These are phyloP conservation scores for Dryas iulia DNA, from an alignment of 1,140 invertebrate genomes.

Conservation along the genomic window DNA sequence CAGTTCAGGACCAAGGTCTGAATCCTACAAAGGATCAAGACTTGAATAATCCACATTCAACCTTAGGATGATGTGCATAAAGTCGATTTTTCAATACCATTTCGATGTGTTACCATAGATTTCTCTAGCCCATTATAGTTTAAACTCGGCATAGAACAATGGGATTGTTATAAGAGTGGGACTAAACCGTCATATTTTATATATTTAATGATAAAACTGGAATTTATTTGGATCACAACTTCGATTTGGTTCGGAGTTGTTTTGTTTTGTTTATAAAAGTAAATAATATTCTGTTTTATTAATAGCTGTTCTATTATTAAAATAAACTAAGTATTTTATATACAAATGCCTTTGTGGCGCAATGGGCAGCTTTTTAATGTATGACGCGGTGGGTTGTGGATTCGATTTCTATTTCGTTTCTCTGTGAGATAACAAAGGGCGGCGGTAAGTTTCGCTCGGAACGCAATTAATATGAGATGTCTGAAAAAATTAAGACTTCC, in stretches of 20 bases:
- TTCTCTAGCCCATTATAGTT: constrained; percentile 26
- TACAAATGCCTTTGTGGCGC: too few species aligned
- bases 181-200: constrained; percentile 6
- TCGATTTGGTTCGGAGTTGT: too few species aligned
- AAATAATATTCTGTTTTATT: too few species aligned
- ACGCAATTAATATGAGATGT: too few species aligned
- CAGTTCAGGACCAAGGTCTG: constrained; percentile 33
- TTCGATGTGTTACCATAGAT: not conserved
- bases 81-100: not conserved
- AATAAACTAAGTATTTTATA: too few species aligned
- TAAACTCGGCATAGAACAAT: constrained; percentile 29
- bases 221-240: not conserved
- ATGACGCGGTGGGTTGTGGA: too few species aligned
- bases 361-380: too few species aligned
- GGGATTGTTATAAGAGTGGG: constrained; percentile 8
- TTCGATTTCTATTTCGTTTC: too few species aligned
- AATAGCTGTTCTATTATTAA: not conserved
- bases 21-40: constrained; percentile 15
- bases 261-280: too few species aligned
- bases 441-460: too few species aligned
- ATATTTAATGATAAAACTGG: constrained; percentile 2
- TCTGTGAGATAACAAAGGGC: too few species aligned
- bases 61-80: not conserved
- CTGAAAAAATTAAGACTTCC: too few species aligned
- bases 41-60: not conserved